Evolutionary conservation across 2,888 invertebrate genomes (phyloP), one percentile per base, ranked within the genome.

Genomic region (Caenorhabditis parvicauda): DNA sequence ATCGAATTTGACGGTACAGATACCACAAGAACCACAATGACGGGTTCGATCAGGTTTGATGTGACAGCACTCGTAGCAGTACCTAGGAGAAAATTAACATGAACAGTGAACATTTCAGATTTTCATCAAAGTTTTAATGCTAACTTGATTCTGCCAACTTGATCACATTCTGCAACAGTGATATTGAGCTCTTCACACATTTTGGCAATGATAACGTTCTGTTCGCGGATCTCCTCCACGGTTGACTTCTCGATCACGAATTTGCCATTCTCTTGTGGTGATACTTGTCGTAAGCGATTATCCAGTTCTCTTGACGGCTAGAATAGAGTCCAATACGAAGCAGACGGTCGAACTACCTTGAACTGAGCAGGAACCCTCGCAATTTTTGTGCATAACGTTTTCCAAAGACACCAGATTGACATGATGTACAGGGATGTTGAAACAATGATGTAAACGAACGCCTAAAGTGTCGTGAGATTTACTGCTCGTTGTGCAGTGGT

Each of bases 41-140:
- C 70, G 64, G 6, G 69, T 47, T 2, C 75, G 64, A 55, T 75
- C 75, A 38, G 75, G 75, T 44, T 75, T 75, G 49, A 75, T 37
- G 22, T 69, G 65, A 17, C 58, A 53, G 37, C 75, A 75, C 38
- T 66, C 62, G 54, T 74, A 75, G 52, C 75, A 75, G 52, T 67
- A 70, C 2, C 68, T 69, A 32, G 2, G 32, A 7, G 21, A 22
- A 59, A 38, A 19, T 21, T 2, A 7, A 4, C 6, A 4, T 35
- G 24, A 28, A 55, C 25, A 14, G 50, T 22, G 45, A 17, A 19
- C 22, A 6, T 32, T 64, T 35, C 9, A 9, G 37, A 28, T 24
- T 24, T 5, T 21, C 9, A 7, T 7, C 24, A n/a, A 21, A 42
- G 9, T 12, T 14, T 14, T 14, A 14, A 6, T 24, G 24, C 29